Evolutionary conservation across 2,113 vertebrate species (phyloP).

Genomic region (Paramormyrops kingsleyae): DNA sequence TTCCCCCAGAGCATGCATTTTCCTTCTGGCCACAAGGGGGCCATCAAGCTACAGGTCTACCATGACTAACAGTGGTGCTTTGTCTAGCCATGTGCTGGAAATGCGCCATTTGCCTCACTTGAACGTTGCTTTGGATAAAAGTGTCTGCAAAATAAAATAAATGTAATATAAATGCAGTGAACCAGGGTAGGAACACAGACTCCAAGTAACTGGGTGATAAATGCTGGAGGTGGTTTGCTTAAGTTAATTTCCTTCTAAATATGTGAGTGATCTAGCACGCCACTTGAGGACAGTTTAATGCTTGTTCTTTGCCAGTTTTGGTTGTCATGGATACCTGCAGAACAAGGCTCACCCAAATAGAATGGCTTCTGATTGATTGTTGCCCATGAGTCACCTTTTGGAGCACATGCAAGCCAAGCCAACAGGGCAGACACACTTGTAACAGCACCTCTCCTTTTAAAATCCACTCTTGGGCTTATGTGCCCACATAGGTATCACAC

Average conservation of each 20-base stretch:
- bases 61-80: conserved; percentile 39
- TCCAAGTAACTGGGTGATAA: background rate
- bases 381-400: background rate
- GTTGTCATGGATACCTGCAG: background rate
- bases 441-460: background rate
- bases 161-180: background rate
- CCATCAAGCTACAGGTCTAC: conserved; percentile 34
- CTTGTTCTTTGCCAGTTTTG: background rate
- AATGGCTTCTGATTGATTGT: background rate
- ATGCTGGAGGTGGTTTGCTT: background rate
- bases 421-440: background rate
- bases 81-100: conserved; percentile 15
- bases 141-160: background rate
- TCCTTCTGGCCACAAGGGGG: conserved; percentile 50
- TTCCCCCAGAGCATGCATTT: background rate
- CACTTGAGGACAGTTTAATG: background rate
- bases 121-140: background rate
- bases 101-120: background rate
- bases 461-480: background rate
- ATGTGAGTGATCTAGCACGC: background rate
- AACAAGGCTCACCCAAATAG: background rate
- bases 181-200: background rate
- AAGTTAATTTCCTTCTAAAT: background rate
- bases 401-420: background rate
- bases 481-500: background rate